phyloP scores from a whole-genome alignment of 2,888 invertebrate genomes.

The Danaus chrysippus region DNA sequence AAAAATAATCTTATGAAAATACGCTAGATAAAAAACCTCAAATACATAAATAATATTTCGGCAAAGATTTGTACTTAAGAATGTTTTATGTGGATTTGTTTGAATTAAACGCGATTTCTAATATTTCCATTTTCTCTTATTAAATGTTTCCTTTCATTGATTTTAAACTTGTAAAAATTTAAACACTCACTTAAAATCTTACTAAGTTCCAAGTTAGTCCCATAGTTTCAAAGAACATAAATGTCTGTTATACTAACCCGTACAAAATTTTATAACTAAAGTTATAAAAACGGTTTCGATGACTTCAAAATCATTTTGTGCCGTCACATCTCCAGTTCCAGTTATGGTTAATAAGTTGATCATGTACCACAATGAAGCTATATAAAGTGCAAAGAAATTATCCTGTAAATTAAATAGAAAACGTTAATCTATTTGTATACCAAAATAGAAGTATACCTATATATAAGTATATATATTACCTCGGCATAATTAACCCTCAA shows the following conservation, averaged over 20 bases:
- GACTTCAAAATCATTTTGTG: conserved; percentile 69
- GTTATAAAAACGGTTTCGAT: conserved; percentile 69
- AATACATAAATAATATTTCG: too few relatives aligned
- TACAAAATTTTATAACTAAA: conserved; percentile 72
- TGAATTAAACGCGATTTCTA: too few relatives aligned
- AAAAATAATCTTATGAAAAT: too few relatives aligned
- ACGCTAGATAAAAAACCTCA: too few relatives aligned
- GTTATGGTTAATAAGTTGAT: conserved; percentile 73
- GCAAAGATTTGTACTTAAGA: too few relatives aligned
- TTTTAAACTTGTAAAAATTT: too few relatives aligned
- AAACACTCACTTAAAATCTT: too few relatives aligned
- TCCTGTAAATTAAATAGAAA: conserved; percentile 43
- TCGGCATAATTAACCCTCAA: conserved; percentile 56
- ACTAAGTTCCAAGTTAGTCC: too few relatives aligned
- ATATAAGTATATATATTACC: conserved; percentile 37
- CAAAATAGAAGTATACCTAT: neutral
- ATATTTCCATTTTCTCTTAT: too few relatives aligned
- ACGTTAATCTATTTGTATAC: neutral
- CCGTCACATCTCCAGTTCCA: conserved; percentile 73
- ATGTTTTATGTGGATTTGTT: too few relatives aligned
- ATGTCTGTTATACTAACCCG: conserved; percentile 47
- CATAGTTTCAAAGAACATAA: too few relatives aligned
- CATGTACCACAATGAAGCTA: conserved; percentile 72
- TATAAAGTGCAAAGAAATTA: conserved; percentile 62
- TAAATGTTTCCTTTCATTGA: too few relatives aligned